Percentiles rank a stretch among this genome's conserved stretches.
phyloP scores from a whole-genome alignment of 2,113 vertebrate species.

The Amazona vittata region DNA sequence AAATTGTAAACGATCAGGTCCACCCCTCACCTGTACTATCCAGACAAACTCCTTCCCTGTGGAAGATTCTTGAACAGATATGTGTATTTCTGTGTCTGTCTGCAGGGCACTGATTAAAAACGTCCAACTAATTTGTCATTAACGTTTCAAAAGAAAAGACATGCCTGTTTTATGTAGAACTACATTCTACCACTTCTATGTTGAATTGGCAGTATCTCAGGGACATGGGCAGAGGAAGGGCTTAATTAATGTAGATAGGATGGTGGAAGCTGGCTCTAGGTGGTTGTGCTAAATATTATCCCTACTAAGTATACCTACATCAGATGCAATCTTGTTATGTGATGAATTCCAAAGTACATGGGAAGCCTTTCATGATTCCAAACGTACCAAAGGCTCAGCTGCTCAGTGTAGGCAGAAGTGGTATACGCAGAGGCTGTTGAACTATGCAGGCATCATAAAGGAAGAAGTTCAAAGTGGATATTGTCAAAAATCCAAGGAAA shows the following conservation, averaged over 20 bases:
- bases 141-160: background rate
- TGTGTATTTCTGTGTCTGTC: background rate
- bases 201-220: background rate
- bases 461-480: background rate
- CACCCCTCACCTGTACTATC: accelerated
- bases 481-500: background rate
- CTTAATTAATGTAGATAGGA: accelerated
- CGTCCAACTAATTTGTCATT: background rate
- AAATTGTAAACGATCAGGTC: background rate
- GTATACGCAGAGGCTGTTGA: background rate
- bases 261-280: background rate
- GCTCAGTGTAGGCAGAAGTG: background rate
- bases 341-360: background rate
- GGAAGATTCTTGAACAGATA: background rate
- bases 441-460: background rate
- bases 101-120: background rate
- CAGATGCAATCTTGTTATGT: background rate
- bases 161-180: background rate
- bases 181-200: background rate
- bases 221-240: background rate
- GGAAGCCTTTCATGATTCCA: background rate
- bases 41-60: background rate
- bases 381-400: background rate
- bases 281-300: background rate
- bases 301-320: background rate